Base-by-base conservation (phyloP, 2,113 vertebrate genomes). In the Ophthalmolycus amberensis region DNA sequence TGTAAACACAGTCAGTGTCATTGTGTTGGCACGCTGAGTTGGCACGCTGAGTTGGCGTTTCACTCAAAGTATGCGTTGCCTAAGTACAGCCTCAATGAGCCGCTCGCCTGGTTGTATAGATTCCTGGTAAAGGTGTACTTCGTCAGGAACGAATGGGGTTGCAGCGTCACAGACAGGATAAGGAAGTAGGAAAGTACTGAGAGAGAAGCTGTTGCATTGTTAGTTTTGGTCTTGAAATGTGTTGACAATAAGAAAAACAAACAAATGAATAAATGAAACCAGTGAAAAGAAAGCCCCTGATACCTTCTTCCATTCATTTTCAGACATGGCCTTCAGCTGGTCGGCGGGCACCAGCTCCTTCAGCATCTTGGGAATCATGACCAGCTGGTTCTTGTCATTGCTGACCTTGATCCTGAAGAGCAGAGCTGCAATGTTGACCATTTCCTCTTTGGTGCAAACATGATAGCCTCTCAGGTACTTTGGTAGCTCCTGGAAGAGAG, bases 401-500 rank as follows among this genome's bases (percentile, higher is more conserved):
- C 87, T 92, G 70, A 94, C 94, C 80, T 91, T 96, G 6, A 96
- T 93, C 85, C 95, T 97, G 81, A 96, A 98, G 84, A 99, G 97
- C 76, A 99, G 94, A 38, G 95, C 95, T 0, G 95, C 98, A 18
- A 99, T 93, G 75, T 96, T 94, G 50, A 96, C 52, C 70, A 95
- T 96, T 5, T 99, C 98, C 20, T 98, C 97, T 88, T 92, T 96
- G 14, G 94, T 95, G 70, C 96, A 96, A 70, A 93, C 95, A 81
- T 99, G 97, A 85, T 98, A 99, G 5, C 98, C 98, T 74, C 97
- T 94, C 86, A 99, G 94, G 91, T 99, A 99, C 88, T 99, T 99
- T 0, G 98, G 98, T 42, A 98, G 78, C 89, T 99, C 98, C 98
- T 99, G 83, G 62, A 74, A 58, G 25, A 34, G 2, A 76, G 3